phyloP scores from a whole-genome alignment of 2,113 vertebrate species.

The Loxodonta africana region DNA sequence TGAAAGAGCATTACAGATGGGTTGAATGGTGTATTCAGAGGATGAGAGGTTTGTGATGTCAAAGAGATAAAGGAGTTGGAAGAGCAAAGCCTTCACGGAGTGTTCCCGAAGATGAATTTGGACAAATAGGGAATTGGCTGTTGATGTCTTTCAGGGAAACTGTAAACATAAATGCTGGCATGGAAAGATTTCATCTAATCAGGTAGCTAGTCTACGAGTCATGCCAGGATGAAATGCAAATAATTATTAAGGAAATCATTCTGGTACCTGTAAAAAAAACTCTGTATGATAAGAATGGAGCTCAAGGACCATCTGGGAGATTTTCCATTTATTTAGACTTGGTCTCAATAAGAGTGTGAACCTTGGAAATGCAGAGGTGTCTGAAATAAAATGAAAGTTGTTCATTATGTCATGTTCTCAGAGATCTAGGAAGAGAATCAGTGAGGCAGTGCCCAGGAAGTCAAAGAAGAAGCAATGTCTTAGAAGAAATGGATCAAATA shows the following conservation, averaged over 20 bases:
- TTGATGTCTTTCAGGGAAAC: neutral
- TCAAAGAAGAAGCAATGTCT: too few species aligned
- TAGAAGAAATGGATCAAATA: too few species aligned
- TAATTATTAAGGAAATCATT: neutral
- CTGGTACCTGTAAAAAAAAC: neutral
- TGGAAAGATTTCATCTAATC: neutral
- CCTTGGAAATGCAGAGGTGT: neutral
- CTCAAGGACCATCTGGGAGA: neutral
- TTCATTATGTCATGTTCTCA: neutral
- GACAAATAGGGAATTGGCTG: neutral
- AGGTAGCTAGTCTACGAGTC: neutral
- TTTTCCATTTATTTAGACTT: neutral
- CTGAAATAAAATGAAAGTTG: neutral
- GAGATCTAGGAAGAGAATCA: neutral
- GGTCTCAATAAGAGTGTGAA: neutral
- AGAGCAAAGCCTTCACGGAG: neutral
- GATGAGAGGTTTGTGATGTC: neutral
- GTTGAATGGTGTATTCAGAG: neutral
- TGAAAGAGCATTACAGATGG: neutral
- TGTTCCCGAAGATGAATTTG: neutral
- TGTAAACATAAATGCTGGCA: neutral
- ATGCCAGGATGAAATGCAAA: neutral
- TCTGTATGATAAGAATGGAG: neutral
- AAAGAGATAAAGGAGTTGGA: neutral
- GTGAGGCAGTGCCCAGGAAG: too few species aligned